Evolutionary conservation across 2,797 vertebrate genomes (phyloP), one percentile per base, ranked within the genome.

Genomic region (Sebastes dallii): DNA sequence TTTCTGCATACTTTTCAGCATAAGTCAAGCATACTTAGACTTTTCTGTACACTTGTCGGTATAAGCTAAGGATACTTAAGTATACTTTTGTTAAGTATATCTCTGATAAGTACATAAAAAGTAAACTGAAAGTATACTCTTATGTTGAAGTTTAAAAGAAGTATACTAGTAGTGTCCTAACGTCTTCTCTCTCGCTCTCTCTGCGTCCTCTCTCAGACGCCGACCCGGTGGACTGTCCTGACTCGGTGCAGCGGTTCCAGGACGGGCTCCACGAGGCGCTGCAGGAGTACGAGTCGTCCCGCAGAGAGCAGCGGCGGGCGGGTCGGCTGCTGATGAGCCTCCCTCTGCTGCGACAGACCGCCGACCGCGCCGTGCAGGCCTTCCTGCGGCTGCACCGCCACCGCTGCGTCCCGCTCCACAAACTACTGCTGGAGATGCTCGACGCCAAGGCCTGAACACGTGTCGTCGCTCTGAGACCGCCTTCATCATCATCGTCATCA

Each of bases 391-490:
- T 95, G 64, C 94, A 94, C 82, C 81, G 70, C 24, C 84, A 82
- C 4, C 85, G 75, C 13, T 24, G 18, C 5, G 42, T 95, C 30
- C 93, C 95, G 4, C 84, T 95, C 56, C 95, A 95, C 93, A 95
- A 91, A n/a, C 95, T 96, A 66, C 93, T 96, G 66, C 92, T 95
- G 81, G 95, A 96, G 90, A 95, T 96, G 95, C 92, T 95, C 0
- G 92, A 95, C 0, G 92, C 93, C 84, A 94, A 95, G 56, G 69
- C 79, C 69, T 92, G 84, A 88, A 14, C 27, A 8, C 25, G 50
- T 10, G 20, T 54, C 20, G 8, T 54, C 50, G 5, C 7, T 20
- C 46, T 18, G 46, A 50, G 18, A n/a, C 50, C 50, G 20, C 20
- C 50, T n/a, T 32, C 10, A 10, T 59, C 58, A 18, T 30, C 60